phyloP scores from a whole-genome alignment of 2,888 invertebrate genomes.

The Phymatocera aterrima region DNA sequence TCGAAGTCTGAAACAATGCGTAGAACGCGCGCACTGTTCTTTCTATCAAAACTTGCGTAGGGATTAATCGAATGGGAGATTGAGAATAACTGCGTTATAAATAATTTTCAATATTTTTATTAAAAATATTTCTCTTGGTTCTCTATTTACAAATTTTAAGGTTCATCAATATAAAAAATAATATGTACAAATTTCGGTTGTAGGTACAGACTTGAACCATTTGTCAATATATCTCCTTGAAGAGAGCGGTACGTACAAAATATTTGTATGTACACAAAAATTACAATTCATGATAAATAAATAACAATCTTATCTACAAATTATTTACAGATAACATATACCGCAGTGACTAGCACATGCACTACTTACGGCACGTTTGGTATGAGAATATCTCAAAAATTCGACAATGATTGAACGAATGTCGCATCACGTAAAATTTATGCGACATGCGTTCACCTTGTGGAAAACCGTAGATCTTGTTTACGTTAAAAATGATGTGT shows the following conservation, averaged over 20 bases:
- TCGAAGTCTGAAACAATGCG: not conserved
- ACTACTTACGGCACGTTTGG: slow-evolving; percentile 24
- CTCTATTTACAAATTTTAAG: not conserved
- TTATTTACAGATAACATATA: slow-evolving; percentile 32
- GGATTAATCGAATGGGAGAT: not conserved
- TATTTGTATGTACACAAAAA: not conserved
- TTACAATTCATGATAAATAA: slow-evolving; percentile 6
- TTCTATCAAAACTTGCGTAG: not conserved
- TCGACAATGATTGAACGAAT: not conserved
- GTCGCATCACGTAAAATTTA: not conserved
- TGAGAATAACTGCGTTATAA: not conserved
- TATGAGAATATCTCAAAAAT: slow-evolving; percentile 2
- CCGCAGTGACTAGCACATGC: slow-evolving; percentile 40
- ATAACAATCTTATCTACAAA: slow-evolving; percentile 20
- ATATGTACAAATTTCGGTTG: slow-evolving; percentile 1
- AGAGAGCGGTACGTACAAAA: slow-evolving; percentile 9
- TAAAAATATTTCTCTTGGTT: slow-evolving; percentile 15
- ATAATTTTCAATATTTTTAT: slow-evolving; percentile 4
- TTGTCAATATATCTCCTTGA: slow-evolving; percentile 5
- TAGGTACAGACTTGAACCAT: not conserved
- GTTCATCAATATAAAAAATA: not conserved
- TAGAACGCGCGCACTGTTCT: not conserved
- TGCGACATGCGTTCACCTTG: not conserved
- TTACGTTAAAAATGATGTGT: not conserved
- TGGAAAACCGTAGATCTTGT: slow-evolving; percentile 20